Evolutionary conservation across 2,113 vertebrate species (phyloP), one percentile per base, ranked within the genome.

Genomic region (Deroptyus accipitrinus): DNA sequence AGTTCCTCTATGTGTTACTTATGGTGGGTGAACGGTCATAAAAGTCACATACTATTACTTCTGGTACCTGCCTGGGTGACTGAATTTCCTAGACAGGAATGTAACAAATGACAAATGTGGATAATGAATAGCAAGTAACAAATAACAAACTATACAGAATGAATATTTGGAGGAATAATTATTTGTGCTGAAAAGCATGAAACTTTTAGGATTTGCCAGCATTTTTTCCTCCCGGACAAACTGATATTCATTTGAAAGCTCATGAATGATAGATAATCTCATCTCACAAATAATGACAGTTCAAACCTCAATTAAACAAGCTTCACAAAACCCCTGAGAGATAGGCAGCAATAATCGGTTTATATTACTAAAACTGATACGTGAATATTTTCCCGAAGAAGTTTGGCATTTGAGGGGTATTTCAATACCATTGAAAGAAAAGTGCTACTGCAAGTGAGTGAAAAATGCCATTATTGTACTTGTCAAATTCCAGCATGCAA

Each of bases 221-320:
- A 13, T 76, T 91, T 76, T 88, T 88, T 46, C 79, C 49, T 85
- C 19, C 44, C 67, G 95, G 76, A 94, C 46, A 88, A 91, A 88
- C 86, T 79, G 35, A 37, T 73, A 37, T 91, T 91, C 66, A 79
- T 69, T 73, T 89, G 86, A 86, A 96, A 92, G 77, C 83, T 93
- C 94, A 95, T 95, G 74, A 96, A 96, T 95, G 94, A 96, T 95
- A 95, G 66, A 95, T 97, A 96, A 92, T 94, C 86, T 91, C 66
- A 87, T 96, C 91, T 94, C 91, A 92, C 88, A 91, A 94, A 95
- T 94, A 92, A 92, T 68, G 86, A 79, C 86, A 91, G 80, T 85
- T 94, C 86, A 94, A 95, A 94, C 86, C 57, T 89, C 96, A 96
- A 91, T 96, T 97, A 95, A 94, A 93, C 31, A 88, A 91, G 84